These are phyloP conservation scores for Champsocephalus gunnari DNA, from an alignment of 2,797 vertebrate genomes.

Conservation along the genomic window DNA sequence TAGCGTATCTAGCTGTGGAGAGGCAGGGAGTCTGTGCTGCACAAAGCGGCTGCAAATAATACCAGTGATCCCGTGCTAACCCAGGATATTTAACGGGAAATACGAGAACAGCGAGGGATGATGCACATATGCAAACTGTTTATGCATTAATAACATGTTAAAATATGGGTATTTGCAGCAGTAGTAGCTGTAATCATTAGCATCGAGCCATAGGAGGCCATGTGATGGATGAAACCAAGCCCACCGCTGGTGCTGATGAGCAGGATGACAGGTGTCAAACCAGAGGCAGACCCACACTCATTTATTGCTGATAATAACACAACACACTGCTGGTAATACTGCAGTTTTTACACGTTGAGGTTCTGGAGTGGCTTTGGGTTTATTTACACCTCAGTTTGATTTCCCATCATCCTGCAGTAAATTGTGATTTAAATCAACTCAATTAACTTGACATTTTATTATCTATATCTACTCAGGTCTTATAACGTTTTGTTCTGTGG, in stretches of 20 bases:
- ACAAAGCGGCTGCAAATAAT: slow-evolving; percentile 72
- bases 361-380: not conserved
- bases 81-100: not conserved
- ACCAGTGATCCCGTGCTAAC: slow-evolving; percentile 11
- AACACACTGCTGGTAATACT: not conserved
- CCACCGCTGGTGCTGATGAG: slow-evolving; percentile 70
- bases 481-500: not conserved
- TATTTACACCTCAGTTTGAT: not conserved
- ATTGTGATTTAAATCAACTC: not conserved
- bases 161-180: slow-evolving; percentile 22
- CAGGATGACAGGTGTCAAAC: slow-evolving; percentile 80
- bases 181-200: slow-evolving; percentile 52
- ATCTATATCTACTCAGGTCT: not conserved
- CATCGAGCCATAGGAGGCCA: slow-evolving; percentile 76
- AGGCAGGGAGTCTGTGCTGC: slow-evolving; percentile 65
- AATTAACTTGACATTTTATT: not conserved
- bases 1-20: slow-evolving; percentile 72
- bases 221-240: slow-evolving; percentile 68
- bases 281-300: slow-evolving; percentile 22
- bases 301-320: not conserved
- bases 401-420: not conserved
- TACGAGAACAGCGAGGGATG: not conserved
- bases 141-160: slow-evolving; percentile 17
- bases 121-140: not conserved
- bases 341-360: not conserved